Evolutionary conservation across 2,888 invertebrate species (phyloP).

Genomic region (Ennomos quercinarius): DNA sequence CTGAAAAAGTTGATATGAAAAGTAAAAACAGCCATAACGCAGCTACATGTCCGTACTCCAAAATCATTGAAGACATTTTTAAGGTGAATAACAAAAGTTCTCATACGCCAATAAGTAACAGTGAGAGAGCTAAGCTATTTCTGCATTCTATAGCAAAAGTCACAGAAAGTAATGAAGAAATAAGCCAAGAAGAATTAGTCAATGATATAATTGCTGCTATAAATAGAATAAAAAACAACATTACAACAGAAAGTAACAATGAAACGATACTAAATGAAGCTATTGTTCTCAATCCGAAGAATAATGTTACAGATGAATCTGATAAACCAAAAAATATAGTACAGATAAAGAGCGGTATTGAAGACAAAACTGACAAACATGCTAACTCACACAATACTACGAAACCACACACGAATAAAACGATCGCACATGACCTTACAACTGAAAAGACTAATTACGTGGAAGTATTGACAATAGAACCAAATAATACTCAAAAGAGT

Average conservation of each 20-base stretch:
- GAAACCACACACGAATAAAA: slow-evolving; percentile 32
- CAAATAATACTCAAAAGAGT: slow-evolving; percentile 62
- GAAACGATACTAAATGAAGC: slow-evolving; percentile 71
- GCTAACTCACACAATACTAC: slow-evolving; percentile 35
- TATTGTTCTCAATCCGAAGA: slow-evolving; percentile 64
- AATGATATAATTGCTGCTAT: slow-evolving; percentile 77
- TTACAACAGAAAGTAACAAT: slow-evolving; percentile 56
- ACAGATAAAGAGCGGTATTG: slow-evolving; percentile 69
- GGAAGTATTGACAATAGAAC: slow-evolving; percentile 75
- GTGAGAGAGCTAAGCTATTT: slow-evolving; percentile 85
- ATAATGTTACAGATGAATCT: slow-evolving; percentile 39
- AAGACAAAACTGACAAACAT: slow-evolving; percentile 60
- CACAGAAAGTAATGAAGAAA: slow-evolving; percentile 57
- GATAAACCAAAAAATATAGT: slow-evolving; percentile 44
- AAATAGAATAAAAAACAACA: slow-evolving; percentile 73
- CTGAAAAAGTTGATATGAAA: slow-evolving; percentile 40
- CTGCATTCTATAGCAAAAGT: slow-evolving; percentile 84
- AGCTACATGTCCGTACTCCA: slow-evolving; percentile 71
- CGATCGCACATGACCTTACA: slow-evolving; percentile 30
- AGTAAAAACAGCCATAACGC: slow-evolving; percentile 49
- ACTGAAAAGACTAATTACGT: slow-evolving; percentile 65
- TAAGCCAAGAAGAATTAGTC: slow-evolving; percentile 69
- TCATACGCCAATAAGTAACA: slow-evolving; percentile 52
- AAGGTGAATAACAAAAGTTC: slow-evolving; percentile 66
- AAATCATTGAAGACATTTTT: slow-evolving; percentile 77